Evolutionary conservation across 2,113 vertebrate genomes (phyloP), one percentile per base, ranked within the genome.

Genomic region (Patagioenas fasciata): DNA sequence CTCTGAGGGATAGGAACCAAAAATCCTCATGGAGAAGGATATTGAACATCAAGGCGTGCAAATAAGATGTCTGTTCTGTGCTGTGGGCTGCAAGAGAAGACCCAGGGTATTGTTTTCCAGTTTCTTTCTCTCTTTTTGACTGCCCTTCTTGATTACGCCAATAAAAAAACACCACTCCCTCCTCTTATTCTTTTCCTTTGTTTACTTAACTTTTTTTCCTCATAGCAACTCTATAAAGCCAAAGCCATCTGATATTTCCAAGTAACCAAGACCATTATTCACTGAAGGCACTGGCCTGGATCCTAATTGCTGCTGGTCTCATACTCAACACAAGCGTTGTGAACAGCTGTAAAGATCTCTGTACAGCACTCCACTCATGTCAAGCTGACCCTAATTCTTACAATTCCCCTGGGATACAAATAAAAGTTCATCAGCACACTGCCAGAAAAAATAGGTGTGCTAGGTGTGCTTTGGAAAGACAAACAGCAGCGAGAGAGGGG

Each of bases 181-280:
- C 73, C 44, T 92, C 90, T 95, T 96, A 94, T 95, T 97, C 93
- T 96, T 96, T 78, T 96, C 87, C 92, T 95, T 95, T 97, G 96
- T 97, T 96, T 97, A 92, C 91, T 96, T 96, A 92, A 91, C 96
- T 96, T 96, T 91, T 91, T 95, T 96, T 92, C 91, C 88, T 96
- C 70, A 9, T 93, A 96, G 95, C 93, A 97, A 96, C 96, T 91
- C 65, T 90, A 89, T 93, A 91, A 94, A 96, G 93, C 78, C 89
- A 73, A 95, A 96, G 78, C 88, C 93, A 91, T 96, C 91, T 93
- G 93, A 89, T 96, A 96, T 93, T 97, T 97, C 77, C 96, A 96
- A 97, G 93, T 86, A 96, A 93, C 83, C 77, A 85, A 88, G 85
- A 89, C 65, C 80, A 96, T 97, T 97, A 96, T 96, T 94, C 95